A percentile compares a stretch with the other conserved stretches of the same genome.
Evolutionary conservation across 1,140 invertebrate genomes (phyloP).

Genomic region (Bombus pyrosoma): DNA sequence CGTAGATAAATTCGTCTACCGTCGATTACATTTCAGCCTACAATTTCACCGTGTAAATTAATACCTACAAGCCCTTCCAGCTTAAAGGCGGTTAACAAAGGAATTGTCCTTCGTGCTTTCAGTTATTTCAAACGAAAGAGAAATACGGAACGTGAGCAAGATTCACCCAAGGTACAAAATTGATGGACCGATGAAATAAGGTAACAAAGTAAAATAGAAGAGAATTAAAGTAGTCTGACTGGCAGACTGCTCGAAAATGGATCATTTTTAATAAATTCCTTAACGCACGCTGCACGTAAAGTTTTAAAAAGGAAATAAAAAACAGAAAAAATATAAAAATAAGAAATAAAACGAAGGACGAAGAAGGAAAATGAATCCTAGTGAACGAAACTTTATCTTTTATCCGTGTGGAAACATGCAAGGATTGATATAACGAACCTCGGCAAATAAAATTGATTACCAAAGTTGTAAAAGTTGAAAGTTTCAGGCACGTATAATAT

Average conservation of each 20-base stretch:
- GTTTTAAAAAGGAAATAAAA: neutral
- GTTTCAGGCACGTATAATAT: conserved; percentile 1
- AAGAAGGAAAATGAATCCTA: neutral
- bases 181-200: neutral
- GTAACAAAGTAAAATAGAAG: neutral
- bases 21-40: neutral
- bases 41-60: conserved; percentile 33
- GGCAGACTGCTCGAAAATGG: conserved; percentile 34
- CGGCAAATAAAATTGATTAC: conserved; percentile 41
- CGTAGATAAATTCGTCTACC: conserved; percentile 51
- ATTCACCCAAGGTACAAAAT: too few species aligned
- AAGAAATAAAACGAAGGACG: too few species aligned
- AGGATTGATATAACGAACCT: neutral
- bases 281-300: neutral
- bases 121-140: neutral
- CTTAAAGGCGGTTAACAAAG: neutral
- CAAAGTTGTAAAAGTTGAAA: conserved; percentile 5
- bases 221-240: conserved; percentile 41
- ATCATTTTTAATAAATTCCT: conserved; percentile 59
- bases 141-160: too few species aligned
- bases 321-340: neutral
- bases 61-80: neutral
- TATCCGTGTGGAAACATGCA: neutral
- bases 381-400: neutral
- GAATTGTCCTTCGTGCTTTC: neutral